Evolutionary conservation across 2,797 vertebrate species (phyloP).

Genomic region (Podargus strigoides): DNA sequence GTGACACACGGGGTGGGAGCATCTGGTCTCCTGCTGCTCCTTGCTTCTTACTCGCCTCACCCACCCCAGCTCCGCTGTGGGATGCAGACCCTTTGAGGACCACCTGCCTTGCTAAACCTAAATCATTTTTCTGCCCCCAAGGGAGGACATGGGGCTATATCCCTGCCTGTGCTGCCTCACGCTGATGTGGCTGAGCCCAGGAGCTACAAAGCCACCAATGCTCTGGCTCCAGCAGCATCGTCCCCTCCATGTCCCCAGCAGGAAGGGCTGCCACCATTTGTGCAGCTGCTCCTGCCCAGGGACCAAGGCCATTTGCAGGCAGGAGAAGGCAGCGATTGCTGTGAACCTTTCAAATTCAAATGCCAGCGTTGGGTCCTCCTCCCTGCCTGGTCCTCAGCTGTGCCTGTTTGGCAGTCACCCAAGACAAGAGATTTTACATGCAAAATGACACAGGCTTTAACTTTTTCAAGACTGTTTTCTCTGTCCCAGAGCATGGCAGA

Average conservation of each 20-base stretch:
- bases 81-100: neutral
- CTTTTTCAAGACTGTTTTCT: neutral
- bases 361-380: accelerated
- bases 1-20: accelerated
- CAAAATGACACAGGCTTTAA: neutral
- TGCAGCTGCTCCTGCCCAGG: accelerated
- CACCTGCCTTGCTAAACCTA: neutral
- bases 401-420: neutral
- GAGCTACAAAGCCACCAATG: neutral
- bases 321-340: neutral
- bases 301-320: neutral
- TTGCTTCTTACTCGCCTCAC: accelerated
- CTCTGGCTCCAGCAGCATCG: neutral
- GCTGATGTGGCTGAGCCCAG: neutral
- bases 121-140: neutral
- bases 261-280: neutral
- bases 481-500: accelerated
- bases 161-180: accelerated
- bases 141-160: too few relatives aligned
- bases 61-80: accelerated
- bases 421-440: neutral
- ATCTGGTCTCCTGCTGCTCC: neutral
- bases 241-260: neutral
- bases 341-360: neutral
- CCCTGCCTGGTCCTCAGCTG: neutral